Conservation (phyloP, 2,113 vertebrate genomes). For the Muntiacus muntjak region DNA sequence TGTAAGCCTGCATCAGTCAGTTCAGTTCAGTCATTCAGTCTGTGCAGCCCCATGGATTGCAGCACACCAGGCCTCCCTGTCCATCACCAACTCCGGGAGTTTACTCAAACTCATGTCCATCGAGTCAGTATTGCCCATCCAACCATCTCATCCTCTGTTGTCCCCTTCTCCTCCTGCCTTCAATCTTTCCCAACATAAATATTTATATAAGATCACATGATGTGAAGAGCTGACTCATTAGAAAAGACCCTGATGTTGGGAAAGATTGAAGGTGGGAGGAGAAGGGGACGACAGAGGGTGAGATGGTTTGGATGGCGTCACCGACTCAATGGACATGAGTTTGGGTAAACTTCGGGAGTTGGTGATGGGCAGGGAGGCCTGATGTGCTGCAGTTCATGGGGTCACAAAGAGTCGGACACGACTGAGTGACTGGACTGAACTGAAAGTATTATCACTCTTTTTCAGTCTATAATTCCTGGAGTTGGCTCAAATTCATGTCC, state of each 20-base stretch:
- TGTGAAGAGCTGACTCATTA: rapidly evolving
- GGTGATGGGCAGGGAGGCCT: not conserved
- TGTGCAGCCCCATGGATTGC: not conserved
- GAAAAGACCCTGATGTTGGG: not conserved
- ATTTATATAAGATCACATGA: not conserved
- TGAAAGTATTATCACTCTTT: not conserved
- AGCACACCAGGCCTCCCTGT: not conserved
- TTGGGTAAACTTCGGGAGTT: rapidly evolving
- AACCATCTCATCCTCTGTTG: not conserved
- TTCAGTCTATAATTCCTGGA: not conserved
- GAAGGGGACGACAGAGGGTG: not conserved
- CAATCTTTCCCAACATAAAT: not conserved
- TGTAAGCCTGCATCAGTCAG: not conserved
- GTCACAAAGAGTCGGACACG: rapidly evolving
- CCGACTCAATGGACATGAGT: not conserved
- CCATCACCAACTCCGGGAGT: rapidly evolving
- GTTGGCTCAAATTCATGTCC: not conserved
- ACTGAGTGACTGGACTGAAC: not conserved
- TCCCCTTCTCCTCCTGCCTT: not conserved
- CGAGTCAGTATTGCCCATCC: not conserved
- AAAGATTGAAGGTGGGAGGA: not conserved
- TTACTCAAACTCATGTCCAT: not conserved
- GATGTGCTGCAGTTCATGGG: rapidly evolving
- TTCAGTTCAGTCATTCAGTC: not conserved
- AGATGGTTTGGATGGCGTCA: not conserved